phyloP scores from a whole-genome alignment of 2,797 vertebrate species.

The Pseudocheirus occidentalis region DNA sequence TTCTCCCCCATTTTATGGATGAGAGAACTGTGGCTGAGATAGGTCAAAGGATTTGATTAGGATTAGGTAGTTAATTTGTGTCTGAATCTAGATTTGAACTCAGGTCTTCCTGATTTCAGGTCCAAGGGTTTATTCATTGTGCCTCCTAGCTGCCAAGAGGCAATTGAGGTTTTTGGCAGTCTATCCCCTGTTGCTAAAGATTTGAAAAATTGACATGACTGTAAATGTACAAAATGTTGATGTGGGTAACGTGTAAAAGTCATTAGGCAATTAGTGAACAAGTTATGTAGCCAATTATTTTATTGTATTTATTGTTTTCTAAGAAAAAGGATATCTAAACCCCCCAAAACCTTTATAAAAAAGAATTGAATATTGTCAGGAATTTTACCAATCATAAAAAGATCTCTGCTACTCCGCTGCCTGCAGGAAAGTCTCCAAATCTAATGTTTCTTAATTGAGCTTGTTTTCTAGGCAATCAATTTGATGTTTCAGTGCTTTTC shows the following conservation, averaged over 20 bases:
- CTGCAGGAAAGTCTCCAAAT: constrained; percentile 25
- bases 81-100: not conserved
- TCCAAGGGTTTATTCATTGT: not conserved
- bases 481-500: constrained; percentile 16
- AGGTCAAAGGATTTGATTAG: not conserved
- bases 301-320: not conserved
- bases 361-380: not conserved
- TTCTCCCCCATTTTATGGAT: not conserved
- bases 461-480: constrained; percentile 34
- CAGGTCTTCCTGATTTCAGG: not conserved
- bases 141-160: not conserved
- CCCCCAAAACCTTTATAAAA: not conserved
- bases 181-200: not conserved
- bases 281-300: not conserved
- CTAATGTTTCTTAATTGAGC: constrained; percentile 24
- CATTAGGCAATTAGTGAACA: not conserved
- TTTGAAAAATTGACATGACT: not conserved
- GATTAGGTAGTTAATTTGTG: not conserved
- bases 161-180: not conserved
- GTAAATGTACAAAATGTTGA: not conserved
- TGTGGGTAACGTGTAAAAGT: not conserved
- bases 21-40: not conserved
- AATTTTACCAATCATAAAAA: not conserved
- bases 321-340: not conserved
- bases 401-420: not conserved